Percentiles rank a stretch among this genome's conserved stretches.
Evolutionary conservation across 2,888 invertebrate genomes (phyloP).

Genomic region (Platycheirus rosarum): DNA sequence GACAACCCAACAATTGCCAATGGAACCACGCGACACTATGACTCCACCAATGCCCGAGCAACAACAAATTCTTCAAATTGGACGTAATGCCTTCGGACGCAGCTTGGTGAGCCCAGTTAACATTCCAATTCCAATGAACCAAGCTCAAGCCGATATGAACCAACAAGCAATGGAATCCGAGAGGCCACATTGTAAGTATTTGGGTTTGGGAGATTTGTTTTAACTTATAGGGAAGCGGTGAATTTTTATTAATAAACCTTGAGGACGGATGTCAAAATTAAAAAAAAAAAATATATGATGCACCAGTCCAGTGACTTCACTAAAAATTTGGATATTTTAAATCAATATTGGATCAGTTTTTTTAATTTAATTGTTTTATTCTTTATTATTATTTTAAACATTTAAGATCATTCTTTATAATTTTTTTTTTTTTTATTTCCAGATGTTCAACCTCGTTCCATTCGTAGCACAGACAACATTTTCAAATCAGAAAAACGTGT

Average conservation of each 20-base stretch:
- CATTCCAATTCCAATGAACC: conserved; percentile 84
- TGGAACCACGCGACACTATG: conserved; percentile 81
- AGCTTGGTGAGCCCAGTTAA: conserved; percentile 83
- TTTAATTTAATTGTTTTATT: too few relatives aligned
- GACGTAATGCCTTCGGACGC: conserved; percentile 82
- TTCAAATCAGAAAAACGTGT: conserved; percentile 86
- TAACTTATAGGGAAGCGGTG: too few relatives aligned
- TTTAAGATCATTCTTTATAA: conserved; percentile 65
- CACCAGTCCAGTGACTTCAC: too few relatives aligned
- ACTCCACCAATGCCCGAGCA: conserved; percentile 81
- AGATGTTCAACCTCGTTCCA: conserved; percentile 92
- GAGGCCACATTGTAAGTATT: conserved; percentile 91
- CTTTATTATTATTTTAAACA: conserved; percentile 24
- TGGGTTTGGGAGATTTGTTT: conserved; percentile 7
- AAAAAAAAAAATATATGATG: too few relatives aligned
- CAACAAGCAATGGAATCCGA: conserved; percentile 83
- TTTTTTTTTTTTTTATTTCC: conserved; percentile 81
- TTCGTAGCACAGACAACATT: conserved; percentile 85
- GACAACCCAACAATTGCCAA: conserved; percentile 78
- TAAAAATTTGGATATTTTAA: background rate
- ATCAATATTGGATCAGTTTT: conserved; percentile 12
- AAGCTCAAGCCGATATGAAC: conserved; percentile 84
- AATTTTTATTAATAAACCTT: too few relatives aligned
- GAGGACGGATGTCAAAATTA: too few relatives aligned
- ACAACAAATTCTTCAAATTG: conserved; percentile 80